phyloP scores from a whole-genome alignment of 1,140 invertebrate species.

The Danaus plexippus region DNA sequence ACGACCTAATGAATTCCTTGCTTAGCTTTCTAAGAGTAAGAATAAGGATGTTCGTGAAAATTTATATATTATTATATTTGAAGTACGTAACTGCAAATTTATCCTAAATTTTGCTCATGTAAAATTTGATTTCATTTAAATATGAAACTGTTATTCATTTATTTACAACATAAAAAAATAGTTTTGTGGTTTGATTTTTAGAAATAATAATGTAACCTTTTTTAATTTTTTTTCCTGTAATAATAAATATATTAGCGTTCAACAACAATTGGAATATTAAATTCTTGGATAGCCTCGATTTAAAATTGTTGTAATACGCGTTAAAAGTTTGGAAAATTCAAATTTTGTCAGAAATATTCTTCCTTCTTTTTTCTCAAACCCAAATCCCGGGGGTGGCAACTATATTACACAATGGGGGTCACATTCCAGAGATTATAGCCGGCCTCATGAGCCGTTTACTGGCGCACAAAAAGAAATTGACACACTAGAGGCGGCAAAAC shows the following conservation, averaged over 20 bases:
- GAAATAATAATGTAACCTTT: no score
- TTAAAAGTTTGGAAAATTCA: no score
- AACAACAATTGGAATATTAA: no score
- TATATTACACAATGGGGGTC: constrained; percentile 51
- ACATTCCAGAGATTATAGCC: constrained; percentile 57
- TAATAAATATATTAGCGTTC: no score
- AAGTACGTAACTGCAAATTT: no score
- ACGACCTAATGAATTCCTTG: constrained; percentile 60
- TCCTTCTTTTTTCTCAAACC: constrained; percentile 24
- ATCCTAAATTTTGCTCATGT: no score
- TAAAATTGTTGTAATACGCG: no score
- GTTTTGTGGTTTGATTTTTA: no score
- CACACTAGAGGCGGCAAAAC: constrained; percentile 25
- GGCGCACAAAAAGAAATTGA: constrained; percentile 25
- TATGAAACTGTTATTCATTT: no score
- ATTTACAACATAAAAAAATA: no score
- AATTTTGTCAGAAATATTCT: not conserved
- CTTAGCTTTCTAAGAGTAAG: constrained; percentile 26
- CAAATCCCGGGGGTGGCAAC: constrained; percentile 46
- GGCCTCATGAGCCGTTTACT: constrained; percentile 46
- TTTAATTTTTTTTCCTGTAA: no score
- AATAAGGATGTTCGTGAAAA: constrained; percentile 13
- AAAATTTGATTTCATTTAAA: no score
- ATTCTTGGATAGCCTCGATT: not conserved
- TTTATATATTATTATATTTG: constrained; percentile 4